Conservation (phyloP, 2,797 vertebrate genomes). For the Coregonus ussuriensis region DNA sequence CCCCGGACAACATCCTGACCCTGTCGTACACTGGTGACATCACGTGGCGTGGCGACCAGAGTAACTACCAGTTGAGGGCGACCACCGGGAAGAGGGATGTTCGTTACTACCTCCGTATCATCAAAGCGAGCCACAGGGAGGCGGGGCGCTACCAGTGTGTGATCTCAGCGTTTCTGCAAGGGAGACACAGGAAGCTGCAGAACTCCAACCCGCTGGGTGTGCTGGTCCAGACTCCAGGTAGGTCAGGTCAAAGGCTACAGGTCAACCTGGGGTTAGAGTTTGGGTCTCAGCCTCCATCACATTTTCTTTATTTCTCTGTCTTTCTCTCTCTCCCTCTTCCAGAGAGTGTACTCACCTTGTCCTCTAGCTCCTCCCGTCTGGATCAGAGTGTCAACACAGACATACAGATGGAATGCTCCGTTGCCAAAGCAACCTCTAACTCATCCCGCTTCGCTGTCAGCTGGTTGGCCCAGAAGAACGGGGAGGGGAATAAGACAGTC, state of each 20-base stretch:
- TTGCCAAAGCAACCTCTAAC: slow-evolving; percentile 43
- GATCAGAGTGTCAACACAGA: slow-evolving; percentile 51
- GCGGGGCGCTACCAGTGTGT: slow-evolving; percentile 67
- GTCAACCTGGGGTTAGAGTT: not conserved
- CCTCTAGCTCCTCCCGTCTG: slow-evolving; percentile 21
- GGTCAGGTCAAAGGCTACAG: not conserved
- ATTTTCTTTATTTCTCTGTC: not conserved
- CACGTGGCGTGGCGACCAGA: slow-evolving; percentile 61
- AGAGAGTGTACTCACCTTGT: slow-evolving; percentile 66
- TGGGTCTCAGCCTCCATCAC: not conserved
- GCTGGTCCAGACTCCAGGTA: slow-evolving; percentile 67
- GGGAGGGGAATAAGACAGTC: slow-evolving; percentile 37
- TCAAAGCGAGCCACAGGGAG: slow-evolving; percentile 58
- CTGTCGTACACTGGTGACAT: slow-evolving; percentile 58
- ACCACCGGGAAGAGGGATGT: not conserved
- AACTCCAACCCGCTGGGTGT: slow-evolving; percentile 61
- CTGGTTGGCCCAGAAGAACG: slow-evolving; percentile 71
- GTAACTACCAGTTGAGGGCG: slow-evolving; percentile 67
- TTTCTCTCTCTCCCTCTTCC: slow-evolving; percentile 25
- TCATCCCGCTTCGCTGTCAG: slow-evolving; percentile 70
- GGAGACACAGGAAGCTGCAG: slow-evolving; percentile 47
- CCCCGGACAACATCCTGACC: slow-evolving; percentile 58
- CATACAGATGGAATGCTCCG: slow-evolving; percentile 70
- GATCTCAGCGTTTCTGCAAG: slow-evolving; percentile 57
- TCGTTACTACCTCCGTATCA: slow-evolving; percentile 53